phyloP scores from a whole-genome alignment of 2,113 vertebrate species.

The Galeopterus variegatus region DNA sequence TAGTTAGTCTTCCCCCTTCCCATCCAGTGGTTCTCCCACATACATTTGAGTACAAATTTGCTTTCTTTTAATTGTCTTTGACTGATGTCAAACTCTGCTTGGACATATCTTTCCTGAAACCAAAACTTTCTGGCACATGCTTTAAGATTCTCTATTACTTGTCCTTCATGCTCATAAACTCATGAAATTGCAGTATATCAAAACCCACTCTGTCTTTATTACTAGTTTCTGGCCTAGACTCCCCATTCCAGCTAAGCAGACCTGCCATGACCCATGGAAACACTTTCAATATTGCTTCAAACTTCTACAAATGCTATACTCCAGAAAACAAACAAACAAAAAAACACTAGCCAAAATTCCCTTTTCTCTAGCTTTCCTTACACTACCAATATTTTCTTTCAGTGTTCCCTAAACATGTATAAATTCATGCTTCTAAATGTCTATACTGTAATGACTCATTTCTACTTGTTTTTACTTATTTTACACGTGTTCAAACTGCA shows the following conservation, averaged over 20 bases:
- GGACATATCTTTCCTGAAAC: conserved; percentile 32
- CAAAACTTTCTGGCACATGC: neutral
- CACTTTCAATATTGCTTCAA: neutral
- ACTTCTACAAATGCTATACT: conserved; percentile 7
- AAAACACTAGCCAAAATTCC: neutral
- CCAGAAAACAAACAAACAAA: neutral
- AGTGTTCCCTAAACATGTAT: neutral
- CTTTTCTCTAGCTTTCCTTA: conserved; percentile 34
- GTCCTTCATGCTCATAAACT: neutral
- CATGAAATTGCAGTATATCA: neutral
- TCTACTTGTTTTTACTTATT: neutral
- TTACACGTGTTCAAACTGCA: conserved; percentile 9
- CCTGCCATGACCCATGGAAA: neutral
- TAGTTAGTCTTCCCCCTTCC: neutral
- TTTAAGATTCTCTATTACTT: conserved; percentile 5
- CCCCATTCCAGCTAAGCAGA: neutral
- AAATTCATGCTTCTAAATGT: conserved; percentile 53
- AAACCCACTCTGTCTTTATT: neutral
- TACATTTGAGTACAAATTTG: conserved; percentile 32
- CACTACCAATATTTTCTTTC: neutral
- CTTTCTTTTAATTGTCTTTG: conserved; percentile 32
- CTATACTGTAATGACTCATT: neutral
- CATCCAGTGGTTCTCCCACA: neutral
- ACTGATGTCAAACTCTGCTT: conserved; percentile 34
- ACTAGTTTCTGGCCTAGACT: neutral